Percentiles rank a stretch among this genome's conserved stretches.
phyloP scores from a whole-genome alignment of 2,888 invertebrate genomes.

The Hydraecia micacea region DNA sequence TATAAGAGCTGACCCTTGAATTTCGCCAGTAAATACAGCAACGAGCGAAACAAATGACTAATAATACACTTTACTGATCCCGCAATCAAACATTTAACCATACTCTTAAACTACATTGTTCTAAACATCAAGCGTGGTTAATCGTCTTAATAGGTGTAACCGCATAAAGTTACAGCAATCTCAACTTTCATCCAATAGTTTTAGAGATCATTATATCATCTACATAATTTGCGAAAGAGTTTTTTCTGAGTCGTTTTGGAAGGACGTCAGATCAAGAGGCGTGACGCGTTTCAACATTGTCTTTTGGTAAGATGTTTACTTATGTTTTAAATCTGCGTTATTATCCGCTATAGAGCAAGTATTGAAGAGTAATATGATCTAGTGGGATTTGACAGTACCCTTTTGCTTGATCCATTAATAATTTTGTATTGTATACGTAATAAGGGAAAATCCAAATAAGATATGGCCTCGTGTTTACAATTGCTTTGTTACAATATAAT shows the following conservation, averaged over 20 bases:
- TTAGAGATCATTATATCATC: conserved; percentile 69
- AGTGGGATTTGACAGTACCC: conserved; percentile 7
- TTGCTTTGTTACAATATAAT: conserved; percentile 6
- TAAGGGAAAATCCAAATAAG: not conserved
- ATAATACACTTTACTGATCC: conserved; percentile 64
- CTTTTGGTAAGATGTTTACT: conserved; percentile 49
- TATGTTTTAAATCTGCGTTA: conserved; percentile 31
- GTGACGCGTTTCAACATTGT: conserved; percentile 81
- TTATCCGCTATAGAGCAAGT: conserved; percentile 3
- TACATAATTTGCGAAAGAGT: conserved; percentile 74
- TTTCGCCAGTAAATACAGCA: conserved; percentile 20
- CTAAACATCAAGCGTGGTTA: conserved; percentile 81
- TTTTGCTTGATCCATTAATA: not conserved
- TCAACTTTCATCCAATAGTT: conserved; percentile 58
- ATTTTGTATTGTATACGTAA: not conserved
- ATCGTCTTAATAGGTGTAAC: conserved; percentile 82
- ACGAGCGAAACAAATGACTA: conserved; percentile 50
- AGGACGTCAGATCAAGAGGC: conserved; percentile 77
- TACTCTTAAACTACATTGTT: conserved; percentile 72
- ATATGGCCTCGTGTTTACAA: conserved; percentile 2
- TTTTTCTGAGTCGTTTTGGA: conserved; percentile 76
- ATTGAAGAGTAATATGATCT: not conserved
- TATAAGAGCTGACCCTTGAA: conserved; percentile 10
- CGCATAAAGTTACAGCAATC: conserved; percentile 61
- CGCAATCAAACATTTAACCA: conserved; percentile 68